Evolutionary conservation across 2,888 invertebrate species (phyloP).

Genomic region (Thalpophila matura): DNA sequence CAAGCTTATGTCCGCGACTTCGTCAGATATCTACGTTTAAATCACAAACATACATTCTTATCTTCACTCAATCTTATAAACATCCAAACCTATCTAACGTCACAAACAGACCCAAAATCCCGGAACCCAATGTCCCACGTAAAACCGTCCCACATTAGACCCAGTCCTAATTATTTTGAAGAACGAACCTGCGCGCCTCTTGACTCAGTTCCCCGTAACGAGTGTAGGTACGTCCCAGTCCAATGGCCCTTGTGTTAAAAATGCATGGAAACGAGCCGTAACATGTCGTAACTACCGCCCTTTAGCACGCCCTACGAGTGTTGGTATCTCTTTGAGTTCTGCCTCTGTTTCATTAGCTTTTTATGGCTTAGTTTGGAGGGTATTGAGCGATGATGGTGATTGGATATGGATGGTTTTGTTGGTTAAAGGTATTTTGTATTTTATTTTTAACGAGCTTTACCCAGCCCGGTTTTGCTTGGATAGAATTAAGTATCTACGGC

Average conservation of each 20-base stretch:
- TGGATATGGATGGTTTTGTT: background rate
- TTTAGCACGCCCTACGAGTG: conserved; percentile 52
- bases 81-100: background rate
- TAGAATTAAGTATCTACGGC: too few species aligned
- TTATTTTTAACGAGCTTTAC: background rate
- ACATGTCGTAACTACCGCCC: conserved; percentile 57
- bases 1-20: too few species aligned
- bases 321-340: conserved; percentile 25
- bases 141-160: conserved; percentile 44
- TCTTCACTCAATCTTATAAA: too few species aligned
- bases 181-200: conserved; percentile 63
- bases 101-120: conserved; percentile 10
- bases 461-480: too few species aligned
- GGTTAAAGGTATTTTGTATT: background rate
- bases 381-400: conserved; percentile 18
- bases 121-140: background rate
- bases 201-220: conserved; percentile 75
- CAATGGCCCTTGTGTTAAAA: conserved; percentile 73
- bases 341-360: conserved; percentile 39
- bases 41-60: too few species aligned
- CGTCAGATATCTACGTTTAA: too few species aligned
- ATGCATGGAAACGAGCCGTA: conserved; percentile 73
- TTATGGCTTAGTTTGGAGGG: conserved; percentile 41
- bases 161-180: conserved; percentile 64
- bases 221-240: conserved; percentile 52